Evolutionary conservation across 2,113 vertebrate species (phyloP), one percentile per base, ranked within the genome.

Genomic region (Syrrhaptes paradoxus): DNA sequence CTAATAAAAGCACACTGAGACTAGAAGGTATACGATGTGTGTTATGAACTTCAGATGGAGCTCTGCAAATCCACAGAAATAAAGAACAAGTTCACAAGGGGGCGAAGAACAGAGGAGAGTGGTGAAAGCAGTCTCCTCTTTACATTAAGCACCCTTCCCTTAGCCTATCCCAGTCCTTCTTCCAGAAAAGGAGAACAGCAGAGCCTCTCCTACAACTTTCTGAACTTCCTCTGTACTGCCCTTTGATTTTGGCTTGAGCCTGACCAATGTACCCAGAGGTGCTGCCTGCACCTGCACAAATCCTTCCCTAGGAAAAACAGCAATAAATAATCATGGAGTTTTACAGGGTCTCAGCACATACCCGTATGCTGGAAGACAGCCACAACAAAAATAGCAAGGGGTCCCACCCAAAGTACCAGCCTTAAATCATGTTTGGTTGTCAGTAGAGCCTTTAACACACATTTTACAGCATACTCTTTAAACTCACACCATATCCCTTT

Each of bases 341-440:
- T 62, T 62, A 31, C 1, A 45, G 66, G 29, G n/a, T 58, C n/a
- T 29, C 22, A 66, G 67, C 34, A 66, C 6, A 4, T 16, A 38
- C 34, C 11, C 2, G 0, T 8, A 34, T 0, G 1, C 32, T 18
- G 21, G 46, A 63, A 70, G 43, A 70, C 0, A 34, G 63, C n/a
- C 38, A 48, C 26, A 67, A 52, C 22, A 51, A 34, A 83, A 63
- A 52, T 0, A 71, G 41, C 12, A 45, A 14, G 22, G 2, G 51
- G 31, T 26, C 29, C 38, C 65, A n/a, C 29, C 38, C 65, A n/a
- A 12, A 29, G 9, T 5, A 49, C 6, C 20, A 63, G 55, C 36
- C 25, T 46, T 63, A 74, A 52, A 16, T 31, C 34, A 46, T 1
- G 4, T 21, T 14, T 49, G 24, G 13, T 3, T 49, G 21, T 51